Base-by-base conservation (phyloP, 2,888 invertebrate genomes). In the Drosophila bunnanda region DNA sequence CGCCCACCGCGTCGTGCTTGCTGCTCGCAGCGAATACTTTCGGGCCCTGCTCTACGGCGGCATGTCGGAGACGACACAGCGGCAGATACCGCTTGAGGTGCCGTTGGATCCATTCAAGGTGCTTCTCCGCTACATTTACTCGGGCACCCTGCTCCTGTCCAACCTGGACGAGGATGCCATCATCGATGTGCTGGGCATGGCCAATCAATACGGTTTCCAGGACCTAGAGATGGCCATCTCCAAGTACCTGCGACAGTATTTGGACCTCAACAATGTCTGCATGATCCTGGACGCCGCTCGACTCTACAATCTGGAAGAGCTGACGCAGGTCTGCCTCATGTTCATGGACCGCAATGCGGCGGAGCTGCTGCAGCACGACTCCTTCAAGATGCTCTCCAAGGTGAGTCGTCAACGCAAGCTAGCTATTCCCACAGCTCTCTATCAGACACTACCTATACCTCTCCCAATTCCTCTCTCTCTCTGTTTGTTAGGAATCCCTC, bases 21-120 rank as follows among this genome's bases (percentile, higher is more conserved):
- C 99, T 0, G 97, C 98, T 32, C 94, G 99, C 87, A 98, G 98
- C 90, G 97, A 98, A 88, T 99, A 99, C 93, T 99, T 99, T 92
- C 94, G 98, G 91, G 98, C 96, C 12, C 92, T 96, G 39, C 93
- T 96, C 0, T 96, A 95, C 93, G 96, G 96, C 10, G 96, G 96
- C n/a, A 93, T 96, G 92, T 94, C 95, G 70, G 96, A 96, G 91
- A 94, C 96, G 0, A 94, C 94, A 71, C 94, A 96, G 94, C 94
- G 94, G 57, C 97, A 98, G 93, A 96, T 99, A 62, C 95, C 96
- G 89, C 92, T 99, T 43, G 95, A 96, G 86, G 98, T 98, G 20
- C 96, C 96, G 2, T 92, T 97, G 53, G 95, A 95, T 68, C 96
- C 97, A 15, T 98, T 98, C 90, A 97, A 97, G 92, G 95, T 96